Percentiles rank a stretch among this genome's conserved stretches.
These are phyloP conservation scores for Motacilla alba DNA, from an alignment of 2,113 vertebrate species.

Conservation along the genomic window DNA sequence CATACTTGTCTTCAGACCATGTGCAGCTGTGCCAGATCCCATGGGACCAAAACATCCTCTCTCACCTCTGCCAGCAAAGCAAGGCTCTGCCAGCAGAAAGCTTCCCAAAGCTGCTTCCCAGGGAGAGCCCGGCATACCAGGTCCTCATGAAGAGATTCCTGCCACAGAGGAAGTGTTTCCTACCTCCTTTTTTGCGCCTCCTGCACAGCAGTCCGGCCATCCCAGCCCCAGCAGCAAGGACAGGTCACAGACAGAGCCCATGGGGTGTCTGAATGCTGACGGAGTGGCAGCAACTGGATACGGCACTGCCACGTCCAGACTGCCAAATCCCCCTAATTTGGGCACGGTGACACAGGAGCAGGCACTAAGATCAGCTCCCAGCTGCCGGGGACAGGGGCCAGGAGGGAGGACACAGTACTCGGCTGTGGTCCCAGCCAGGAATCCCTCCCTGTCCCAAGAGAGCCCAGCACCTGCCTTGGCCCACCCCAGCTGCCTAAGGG, in stretches of 20 bases:
- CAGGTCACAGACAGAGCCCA: not conserved
- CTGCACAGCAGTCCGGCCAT: constrained; percentile 87
- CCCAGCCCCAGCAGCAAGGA: not conserved
- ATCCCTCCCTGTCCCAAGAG: not conserved
- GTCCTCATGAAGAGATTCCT: not conserved
- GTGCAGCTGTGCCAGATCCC: not conserved
- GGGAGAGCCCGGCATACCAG: not conserved
- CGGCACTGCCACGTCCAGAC: constrained; percentile 54
- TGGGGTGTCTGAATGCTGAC: not conserved
- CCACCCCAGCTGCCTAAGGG: not conserved
- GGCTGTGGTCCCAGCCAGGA: not conserved
- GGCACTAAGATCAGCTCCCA: constrained; percentile 5
- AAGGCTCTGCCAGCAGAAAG: not conserved
- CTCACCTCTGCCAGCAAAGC: not conserved
- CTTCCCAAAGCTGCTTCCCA: not conserved
- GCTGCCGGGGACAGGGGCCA: not conserved
- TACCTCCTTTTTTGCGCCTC: constrained; percentile 85
- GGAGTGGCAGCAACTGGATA: constrained; percentile 11
- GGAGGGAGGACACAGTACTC: not conserved
- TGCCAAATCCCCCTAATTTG: constrained; percentile 73
- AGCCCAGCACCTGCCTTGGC: not conserved
- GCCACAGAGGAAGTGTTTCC: not conserved
- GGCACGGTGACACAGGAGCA: constrained; percentile 67
- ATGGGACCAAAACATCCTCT: not conserved
- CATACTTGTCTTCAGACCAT: not conserved